phyloP scores from a whole-genome alignment of 2,113 vertebrate genomes.

The Phoenicopterus ruber region DNA sequence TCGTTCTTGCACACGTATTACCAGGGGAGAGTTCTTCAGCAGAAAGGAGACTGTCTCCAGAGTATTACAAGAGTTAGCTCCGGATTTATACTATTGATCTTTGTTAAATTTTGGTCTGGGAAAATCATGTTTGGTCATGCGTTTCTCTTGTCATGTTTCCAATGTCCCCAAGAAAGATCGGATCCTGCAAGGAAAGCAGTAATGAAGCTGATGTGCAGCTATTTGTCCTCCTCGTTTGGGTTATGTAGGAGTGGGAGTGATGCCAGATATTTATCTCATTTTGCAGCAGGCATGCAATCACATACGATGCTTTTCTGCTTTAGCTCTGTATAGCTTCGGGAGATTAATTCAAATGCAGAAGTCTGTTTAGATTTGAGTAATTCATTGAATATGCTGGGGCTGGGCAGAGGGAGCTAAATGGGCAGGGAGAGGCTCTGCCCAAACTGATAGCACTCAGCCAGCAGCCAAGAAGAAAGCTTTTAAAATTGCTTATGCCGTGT shows the following conservation, averaged over 20 bases:
- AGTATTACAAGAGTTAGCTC: not conserved
- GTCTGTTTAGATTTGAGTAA: not conserved
- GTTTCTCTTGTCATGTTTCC: not conserved
- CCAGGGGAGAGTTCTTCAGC: not conserved
- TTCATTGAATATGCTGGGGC: not conserved
- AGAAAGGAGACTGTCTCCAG: not conserved
- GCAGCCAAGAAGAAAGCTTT: not conserved
- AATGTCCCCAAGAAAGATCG: not conserved
- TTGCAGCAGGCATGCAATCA: not conserved
- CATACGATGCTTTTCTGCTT: not conserved
- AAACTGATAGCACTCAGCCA: not conserved
- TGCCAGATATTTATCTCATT: not conserved
- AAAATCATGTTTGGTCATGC: not conserved
- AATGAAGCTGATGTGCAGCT: not conserved
- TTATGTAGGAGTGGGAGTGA: not conserved
- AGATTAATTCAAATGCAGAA: not conserved
- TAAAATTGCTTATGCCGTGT: accelerated
- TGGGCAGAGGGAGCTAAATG: not conserved
- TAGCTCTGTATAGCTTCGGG: not conserved
- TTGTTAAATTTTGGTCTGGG: not conserved
- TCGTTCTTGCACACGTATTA: accelerated
- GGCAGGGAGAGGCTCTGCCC: not conserved
- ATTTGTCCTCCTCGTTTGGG: not conserved
- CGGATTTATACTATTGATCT: not conserved
- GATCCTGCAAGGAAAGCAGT: not conserved